Evolutionary conservation across 2,113 vertebrate genomes (phyloP).

Genomic region (Callorhinus ursinus): DNA sequence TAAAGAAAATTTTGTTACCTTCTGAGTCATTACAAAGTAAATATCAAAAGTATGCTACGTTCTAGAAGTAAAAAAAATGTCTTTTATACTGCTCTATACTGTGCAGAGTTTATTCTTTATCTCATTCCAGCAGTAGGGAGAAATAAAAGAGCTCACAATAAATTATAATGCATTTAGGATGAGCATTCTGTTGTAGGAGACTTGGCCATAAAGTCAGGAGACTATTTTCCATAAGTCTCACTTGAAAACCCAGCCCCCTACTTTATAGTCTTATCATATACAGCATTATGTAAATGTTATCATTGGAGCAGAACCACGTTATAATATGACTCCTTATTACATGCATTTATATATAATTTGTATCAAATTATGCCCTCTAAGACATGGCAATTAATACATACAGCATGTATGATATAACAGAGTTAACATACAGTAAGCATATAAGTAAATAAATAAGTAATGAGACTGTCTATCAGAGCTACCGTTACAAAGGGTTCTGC

Average conservation of each 20-base stretch:
- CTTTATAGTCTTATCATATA: conserved; percentile 57
- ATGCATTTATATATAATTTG: conserved; percentile 32
- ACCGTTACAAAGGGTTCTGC: neutral
- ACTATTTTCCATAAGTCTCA: conserved; percentile 46
- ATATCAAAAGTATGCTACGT: conserved; percentile 61
- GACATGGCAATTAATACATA: conserved; percentile 54
- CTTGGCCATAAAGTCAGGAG: conserved; percentile 11
- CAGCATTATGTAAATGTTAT: conserved; percentile 59
- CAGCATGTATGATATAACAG: neutral
- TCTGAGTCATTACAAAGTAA: conserved; percentile 56
- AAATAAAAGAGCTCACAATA: conserved; percentile 47
- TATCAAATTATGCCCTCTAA: conserved; percentile 34
- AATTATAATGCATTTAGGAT: conserved; percentile 55
- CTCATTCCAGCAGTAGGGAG: conserved; percentile 48
- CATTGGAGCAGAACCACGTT: conserved; percentile 12
- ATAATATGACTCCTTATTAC: conserved; percentile 52
- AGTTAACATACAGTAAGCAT: neutral
- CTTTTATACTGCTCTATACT: neutral
- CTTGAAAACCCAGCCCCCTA: conserved; percentile 38
- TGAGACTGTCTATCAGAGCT: neutral
- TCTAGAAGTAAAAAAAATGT: conserved; percentile 24
- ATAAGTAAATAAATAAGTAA: neutral
- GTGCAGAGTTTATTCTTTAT: conserved; percentile 54
- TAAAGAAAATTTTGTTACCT: conserved; percentile 56
- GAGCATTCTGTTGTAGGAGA: conserved; percentile 20